A percentile compares a stretch with the other conserved stretches of the same genome.
These are phyloP conservation scores for Lepus townsendii DNA, from an alignment of 2,797 vertebrate species.

Conservation along the genomic window DNA sequence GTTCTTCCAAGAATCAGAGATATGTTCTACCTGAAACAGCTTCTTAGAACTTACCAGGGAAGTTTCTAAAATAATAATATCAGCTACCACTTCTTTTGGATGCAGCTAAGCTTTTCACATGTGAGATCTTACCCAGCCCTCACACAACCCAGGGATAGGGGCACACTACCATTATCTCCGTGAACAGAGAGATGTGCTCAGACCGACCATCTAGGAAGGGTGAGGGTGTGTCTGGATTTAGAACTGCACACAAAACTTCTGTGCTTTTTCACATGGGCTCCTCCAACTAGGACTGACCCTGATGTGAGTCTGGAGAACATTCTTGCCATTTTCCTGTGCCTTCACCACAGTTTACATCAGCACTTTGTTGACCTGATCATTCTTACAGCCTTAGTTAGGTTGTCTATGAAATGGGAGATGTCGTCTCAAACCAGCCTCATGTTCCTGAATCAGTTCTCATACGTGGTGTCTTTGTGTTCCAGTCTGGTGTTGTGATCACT, in stretches of 20 bases:
- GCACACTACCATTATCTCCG: neutral
- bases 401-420: neutral
- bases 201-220: neutral
- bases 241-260: neutral
- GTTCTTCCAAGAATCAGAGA: slow-evolving; percentile 36
- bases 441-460: neutral
- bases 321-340: neutral
- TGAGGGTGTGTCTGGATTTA: neutral
- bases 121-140: neutral
- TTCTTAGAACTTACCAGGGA: slow-evolving; percentile 1
- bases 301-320: neutral
- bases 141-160: neutral
- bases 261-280: neutral
- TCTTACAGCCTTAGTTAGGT: neutral
- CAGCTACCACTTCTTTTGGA: neutral
- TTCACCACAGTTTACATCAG: neutral
- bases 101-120: neutral
- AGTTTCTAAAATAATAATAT: neutral
- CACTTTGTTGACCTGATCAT: neutral
- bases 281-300: neutral
- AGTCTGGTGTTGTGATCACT: neutral
- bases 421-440: neutral
- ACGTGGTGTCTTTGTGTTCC: neutral
- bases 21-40: neutral
- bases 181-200: neutral